Evolutionary conservation across 2,113 vertebrate species (phyloP), one percentile per base, ranked within the genome.

Genomic region (Dromas ardeola): DNA sequence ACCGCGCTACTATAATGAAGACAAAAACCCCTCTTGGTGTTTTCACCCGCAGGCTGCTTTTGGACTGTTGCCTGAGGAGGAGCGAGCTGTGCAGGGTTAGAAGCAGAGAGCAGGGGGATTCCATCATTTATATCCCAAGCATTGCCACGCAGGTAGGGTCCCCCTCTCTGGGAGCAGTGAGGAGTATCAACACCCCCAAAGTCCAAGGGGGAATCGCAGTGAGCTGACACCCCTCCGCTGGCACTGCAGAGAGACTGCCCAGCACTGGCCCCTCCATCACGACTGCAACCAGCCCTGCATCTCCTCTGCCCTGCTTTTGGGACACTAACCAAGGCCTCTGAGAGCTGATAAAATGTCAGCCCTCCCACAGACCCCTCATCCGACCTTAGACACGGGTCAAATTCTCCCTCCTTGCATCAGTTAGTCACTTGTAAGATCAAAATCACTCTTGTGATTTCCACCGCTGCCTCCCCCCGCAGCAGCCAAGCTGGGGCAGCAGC

Each of bases 1-100:
- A 1, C 26, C 10, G 1, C 1, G 2, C 81, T 29, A 38, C 87
- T 76, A 13, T 7, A 53, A 29, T 2, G 0, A 56, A 66, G 50
- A 42, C 66, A 49, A 47, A 59, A 93, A 6, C 18, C 45, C 42
- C 62, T 34, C 76, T 16, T 4, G 30, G n/a, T 17, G 43, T 13
- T 66, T 58, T 40, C n/a, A 71, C n/a, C 69, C 55, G 10, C 36
- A 34, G 0, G 0, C 36, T 80, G 70, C 19, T 55, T 71, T 59
- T n/a, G 30, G 47, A 38, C 13, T 50, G 30, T 2, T 81, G 81
- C 40, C 79, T 36, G 29, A 62, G 45, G 36, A 61, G 42, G 3
- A 83, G 8, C 3, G 1, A 42, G 77, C 11, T 14, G 12, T 15
- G 53, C 8, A 30, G 26, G 25, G 17, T 23, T 18, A 76, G 40